Evolutionary conservation across 1,140 invertebrate genomes (phyloP), one percentile per base, ranked within the genome.

Genomic region (Streblospio benedicti): DNA sequence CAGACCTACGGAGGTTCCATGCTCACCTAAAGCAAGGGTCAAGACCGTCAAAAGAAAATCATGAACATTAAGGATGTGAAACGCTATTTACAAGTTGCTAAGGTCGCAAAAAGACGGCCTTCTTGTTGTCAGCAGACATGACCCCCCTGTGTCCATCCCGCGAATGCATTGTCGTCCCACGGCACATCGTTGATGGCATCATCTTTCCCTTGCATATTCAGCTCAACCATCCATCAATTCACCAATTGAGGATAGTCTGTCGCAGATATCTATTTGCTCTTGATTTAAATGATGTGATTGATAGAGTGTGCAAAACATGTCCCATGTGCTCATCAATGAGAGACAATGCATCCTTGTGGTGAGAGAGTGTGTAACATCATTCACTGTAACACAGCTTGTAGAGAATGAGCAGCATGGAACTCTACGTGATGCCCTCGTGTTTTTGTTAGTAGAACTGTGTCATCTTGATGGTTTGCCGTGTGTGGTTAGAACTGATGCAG

Each of bases 21-120:
- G 59, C 64, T 14, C 64, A 67, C 31, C 45, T 67, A 1, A 50
- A 50, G 25, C 64, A 64, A 44, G 60, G 66, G 2, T 66, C 64
- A 30, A 23, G 64, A 2, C 64, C 64, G 9, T 64, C 64, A 23
- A 63, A 64, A 14, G n/a, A 64, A 61, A 49, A 47, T 64, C 3
- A 65, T 57, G 18, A 60, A 66, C 45, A 43, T 66, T 14, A 61
- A 51, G 41, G 53, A 68, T 35, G 58, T 59, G 23, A 58, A 67
- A 43, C 45, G 61, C 0, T 64, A 65, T 44, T 33, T 63, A n/a
- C 38, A 61, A 30, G 61, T 62, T 23, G 58, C 44, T 6, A 58
- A 58, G 4, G 63, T 66, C n/a, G 33, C 63, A n/a, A 23, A 66
- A 63, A 53, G 67, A 67, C 56, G 60, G 60, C 47, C 28, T 68